Conservation (phyloP, 92 coral and sea anemone genomes). For the Pocillopora grandis region DNA sequence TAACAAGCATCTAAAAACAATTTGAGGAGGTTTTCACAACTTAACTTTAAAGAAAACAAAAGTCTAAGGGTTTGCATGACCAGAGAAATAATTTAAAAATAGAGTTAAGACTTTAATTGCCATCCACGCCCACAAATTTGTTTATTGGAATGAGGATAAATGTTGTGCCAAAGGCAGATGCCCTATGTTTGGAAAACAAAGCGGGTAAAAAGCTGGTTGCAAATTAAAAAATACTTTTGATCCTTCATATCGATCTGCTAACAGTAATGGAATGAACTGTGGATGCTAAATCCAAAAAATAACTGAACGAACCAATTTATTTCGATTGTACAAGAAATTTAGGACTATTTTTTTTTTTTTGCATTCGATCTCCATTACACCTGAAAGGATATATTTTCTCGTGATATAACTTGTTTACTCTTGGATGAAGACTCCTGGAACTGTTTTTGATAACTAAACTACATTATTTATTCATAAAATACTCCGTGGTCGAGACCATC, state of each 20-base stretch:
- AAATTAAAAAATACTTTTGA: background rate
- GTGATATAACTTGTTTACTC: slow-evolving; percentile 12
- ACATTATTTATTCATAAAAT: slow-evolving; percentile 34
- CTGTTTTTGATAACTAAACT: background rate
- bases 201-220: slow-evolving; percentile 45
- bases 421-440: background rate
- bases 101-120: too few species aligned
- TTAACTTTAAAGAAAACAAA: too few species aligned
- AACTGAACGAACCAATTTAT: background rate
- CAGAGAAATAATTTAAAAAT: too few species aligned
- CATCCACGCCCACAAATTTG: too few species aligned
- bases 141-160: background rate
- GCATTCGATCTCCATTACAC: background rate
- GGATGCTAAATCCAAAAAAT: background rate
- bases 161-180: background rate
- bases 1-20: too few species aligned
- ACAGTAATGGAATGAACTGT: background rate
- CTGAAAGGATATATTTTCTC: background rate
- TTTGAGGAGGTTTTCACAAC: too few species aligned
- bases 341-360: background rate
- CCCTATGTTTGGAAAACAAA: slow-evolving; percentile 21
- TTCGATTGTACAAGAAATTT: too few species aligned
- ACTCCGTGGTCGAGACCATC: background rate
- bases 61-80: too few species aligned
- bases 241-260: too few species aligned